A percentile compares a stretch with the other conserved stretches of the same genome.
Conservation (phyloP, 2,113 vertebrate genomes). For the Cottus gobio region DNA sequence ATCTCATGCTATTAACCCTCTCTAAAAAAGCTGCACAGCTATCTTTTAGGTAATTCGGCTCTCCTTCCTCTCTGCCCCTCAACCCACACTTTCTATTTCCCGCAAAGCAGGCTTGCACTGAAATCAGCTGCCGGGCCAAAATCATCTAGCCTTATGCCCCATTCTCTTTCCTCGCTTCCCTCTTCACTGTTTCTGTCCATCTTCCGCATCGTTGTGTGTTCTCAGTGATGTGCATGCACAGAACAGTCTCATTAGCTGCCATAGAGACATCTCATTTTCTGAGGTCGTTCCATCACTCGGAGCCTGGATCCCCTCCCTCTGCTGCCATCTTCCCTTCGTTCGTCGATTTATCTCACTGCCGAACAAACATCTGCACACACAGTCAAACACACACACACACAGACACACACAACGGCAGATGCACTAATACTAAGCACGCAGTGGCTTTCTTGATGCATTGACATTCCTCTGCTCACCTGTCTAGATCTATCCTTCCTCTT, state of each 20-base stretch:
- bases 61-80: background rate
- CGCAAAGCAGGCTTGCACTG: background rate
- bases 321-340: conserved; percentile 45
- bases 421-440: conserved; percentile 6
- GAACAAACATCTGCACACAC: conserved; percentile 25
- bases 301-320: conserved; percentile 36
- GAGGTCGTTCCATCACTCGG: conserved; percentile 48
- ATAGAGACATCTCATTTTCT: conserved; percentile 65
- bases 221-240: conserved; percentile 31
- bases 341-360: conserved; percentile 56
- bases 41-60: background rate
- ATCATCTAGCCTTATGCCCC: background rate
- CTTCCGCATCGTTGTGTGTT: conserved; percentile 6
- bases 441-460: conserved; percentile 29
- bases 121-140: conserved; percentile 19
- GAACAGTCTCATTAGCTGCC: conserved; percentile 53
- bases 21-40: background rate
- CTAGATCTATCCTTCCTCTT: conserved; percentile 9
- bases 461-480: conserved; percentile 41
- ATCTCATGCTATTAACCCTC: background rate
- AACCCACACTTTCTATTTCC: background rate
- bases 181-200: conserved; percentile 15
- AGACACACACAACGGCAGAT: background rate
- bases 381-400: conserved; percentile 9
- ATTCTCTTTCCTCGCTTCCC: conserved; percentile 8